Conservation (phyloP, 2,888 invertebrate species). For the Rhagium mordax region DNA sequence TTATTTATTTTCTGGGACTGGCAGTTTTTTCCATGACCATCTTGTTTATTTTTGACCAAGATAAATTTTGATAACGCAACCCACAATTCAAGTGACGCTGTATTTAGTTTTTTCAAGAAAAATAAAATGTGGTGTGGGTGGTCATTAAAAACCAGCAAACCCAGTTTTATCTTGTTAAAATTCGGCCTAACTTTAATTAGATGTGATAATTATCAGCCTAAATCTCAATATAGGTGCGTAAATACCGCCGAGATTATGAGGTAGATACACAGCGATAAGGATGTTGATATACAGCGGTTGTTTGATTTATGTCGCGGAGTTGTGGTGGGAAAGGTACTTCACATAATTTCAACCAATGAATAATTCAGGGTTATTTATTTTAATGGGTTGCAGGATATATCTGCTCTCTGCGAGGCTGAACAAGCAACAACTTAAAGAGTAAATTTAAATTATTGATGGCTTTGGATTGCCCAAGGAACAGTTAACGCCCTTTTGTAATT, state of each 20-base stretch:
- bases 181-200: not conserved
- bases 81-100: too few relatives aligned
- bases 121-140: slow-evolving; percentile 21
- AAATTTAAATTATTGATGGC: not conserved
- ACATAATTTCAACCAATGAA: not conserved
- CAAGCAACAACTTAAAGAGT: not conserved
- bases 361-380: not conserved
- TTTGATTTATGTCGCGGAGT: not conserved
- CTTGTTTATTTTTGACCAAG: too few relatives aligned
- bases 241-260: not conserved
- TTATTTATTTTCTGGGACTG: too few relatives aligned
- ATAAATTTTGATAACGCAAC: too few relatives aligned
- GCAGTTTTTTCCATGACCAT: too few relatives aligned
- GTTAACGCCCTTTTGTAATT: not conserved
- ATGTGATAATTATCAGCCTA: not conserved
- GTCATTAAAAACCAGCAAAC: slow-evolving; percentile 7
- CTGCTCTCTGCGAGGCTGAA: not conserved
- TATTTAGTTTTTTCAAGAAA: not conserved
- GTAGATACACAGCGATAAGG: not conserved
- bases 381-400: not conserved
- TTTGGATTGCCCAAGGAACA: not conserved
- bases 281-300: not conserved
- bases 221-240: not conserved
- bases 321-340: not conserved
- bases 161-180: not conserved